phyloP scores from a whole-genome alignment of 1,140 invertebrate species.

The Drosophila oshimai region DNA sequence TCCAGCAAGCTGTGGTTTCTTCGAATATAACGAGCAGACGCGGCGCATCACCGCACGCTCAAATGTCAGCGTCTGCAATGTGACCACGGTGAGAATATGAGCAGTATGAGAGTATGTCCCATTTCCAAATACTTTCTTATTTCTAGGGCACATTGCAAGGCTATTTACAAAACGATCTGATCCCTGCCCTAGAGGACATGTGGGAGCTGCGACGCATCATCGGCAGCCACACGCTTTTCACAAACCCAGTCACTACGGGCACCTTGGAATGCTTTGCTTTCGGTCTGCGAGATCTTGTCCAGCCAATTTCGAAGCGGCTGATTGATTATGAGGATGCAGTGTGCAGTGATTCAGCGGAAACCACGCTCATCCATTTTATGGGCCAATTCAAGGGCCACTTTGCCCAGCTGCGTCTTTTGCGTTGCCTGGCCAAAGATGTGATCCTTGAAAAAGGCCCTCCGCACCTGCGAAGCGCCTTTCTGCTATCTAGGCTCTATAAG shows the following conservation, averaged over 20 bases:
- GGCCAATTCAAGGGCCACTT: conserved; percentile 40
- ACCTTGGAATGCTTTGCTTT: conserved; percentile 61
- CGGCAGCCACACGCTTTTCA: conserved; percentile 6
- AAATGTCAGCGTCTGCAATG: conserved; percentile 55
- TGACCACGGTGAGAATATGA: conserved; percentile 37
- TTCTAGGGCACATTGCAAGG: conserved; percentile 6
- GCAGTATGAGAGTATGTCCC: no score
- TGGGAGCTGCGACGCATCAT: conserved; percentile 31
- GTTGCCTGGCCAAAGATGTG: neutral
- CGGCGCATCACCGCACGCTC: conserved; percentile 28
- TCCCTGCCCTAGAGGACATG: conserved; percentile 53
- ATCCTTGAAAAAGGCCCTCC: conserved; percentile 35
- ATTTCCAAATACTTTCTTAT: neutral
- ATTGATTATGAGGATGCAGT: conserved; percentile 46
- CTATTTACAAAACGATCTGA: conserved; percentile 18
- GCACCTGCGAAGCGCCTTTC: conserved; percentile 48
- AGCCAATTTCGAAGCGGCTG: conserved; percentile 46
- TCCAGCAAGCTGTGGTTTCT: conserved; percentile 65
- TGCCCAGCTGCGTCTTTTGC: conserved; percentile 5
- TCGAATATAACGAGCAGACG: conserved; percentile 23
- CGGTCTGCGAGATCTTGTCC: conserved; percentile 51
- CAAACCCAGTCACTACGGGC: neutral
- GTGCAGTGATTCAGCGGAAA: neutral
- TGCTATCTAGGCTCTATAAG: conserved; percentile 52
- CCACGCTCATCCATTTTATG: conserved; percentile 39